A percentile compares a stretch with the other conserved stretches of the same genome.
phyloP scores from a whole-genome alignment of 2,113 vertebrate genomes.

The Capreolus pygargus region DNA sequence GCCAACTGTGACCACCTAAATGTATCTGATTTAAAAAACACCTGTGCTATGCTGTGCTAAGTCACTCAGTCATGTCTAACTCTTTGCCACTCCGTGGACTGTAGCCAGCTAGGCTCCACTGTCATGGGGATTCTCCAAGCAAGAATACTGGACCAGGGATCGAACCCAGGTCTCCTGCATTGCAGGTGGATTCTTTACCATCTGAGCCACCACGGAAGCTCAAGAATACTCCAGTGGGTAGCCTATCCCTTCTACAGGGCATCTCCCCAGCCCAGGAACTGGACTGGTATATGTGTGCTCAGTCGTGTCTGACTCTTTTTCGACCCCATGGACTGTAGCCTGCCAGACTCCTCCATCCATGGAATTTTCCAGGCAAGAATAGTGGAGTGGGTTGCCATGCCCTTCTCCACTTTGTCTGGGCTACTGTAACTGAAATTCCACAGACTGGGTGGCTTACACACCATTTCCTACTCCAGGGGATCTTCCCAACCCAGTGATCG shows the following conservation, averaged over 20 bases:
- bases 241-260: neutral
- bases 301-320: neutral
- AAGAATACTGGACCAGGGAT: neutral
- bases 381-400: neutral
- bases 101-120: neutral
- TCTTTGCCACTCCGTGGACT: neutral
- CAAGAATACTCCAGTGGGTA: neutral
- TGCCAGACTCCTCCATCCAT: neutral
- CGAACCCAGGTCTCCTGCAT: neutral
- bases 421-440: too few species aligned
- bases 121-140: neutral
- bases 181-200: neutral
- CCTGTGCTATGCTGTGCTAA: neutral
- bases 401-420: too few species aligned
- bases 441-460: too few species aligned
- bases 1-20: neutral
- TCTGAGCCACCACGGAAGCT: neutral
- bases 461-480: neutral
- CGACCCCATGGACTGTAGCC: neutral
- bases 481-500: neutral
- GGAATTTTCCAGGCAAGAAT: neutral
- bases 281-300: neutral
- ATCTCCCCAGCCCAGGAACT: neutral
- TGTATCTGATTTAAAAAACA: neutral
- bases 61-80: neutral